These are phyloP conservation scores for Castor canadensis DNA, from an alignment of 2,113 vertebrate genomes.

Conservation along the genomic window DNA sequence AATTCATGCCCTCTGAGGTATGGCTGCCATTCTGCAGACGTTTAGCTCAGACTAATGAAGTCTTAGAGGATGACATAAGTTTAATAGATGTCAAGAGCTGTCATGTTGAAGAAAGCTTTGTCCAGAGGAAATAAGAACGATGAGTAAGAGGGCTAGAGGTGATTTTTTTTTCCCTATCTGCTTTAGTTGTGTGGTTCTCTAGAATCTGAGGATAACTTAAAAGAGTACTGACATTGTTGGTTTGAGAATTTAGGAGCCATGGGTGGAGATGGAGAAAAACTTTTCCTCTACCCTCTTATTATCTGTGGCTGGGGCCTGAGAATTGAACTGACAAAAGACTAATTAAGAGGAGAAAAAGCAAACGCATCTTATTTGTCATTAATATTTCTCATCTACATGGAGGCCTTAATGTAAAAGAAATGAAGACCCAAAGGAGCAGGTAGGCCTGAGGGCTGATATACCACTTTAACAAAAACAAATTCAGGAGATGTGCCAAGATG, in stretches of 20 bases:
- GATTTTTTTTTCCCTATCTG: neutral
- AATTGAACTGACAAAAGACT: neutral
- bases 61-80: neutral
- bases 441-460: neutral
- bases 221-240: neutral
- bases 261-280: neutral
- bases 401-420: neutral
- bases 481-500: neutral
- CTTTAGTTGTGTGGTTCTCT: neutral
- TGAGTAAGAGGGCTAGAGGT: neutral
- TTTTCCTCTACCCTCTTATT: neutral
- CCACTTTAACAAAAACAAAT: neutral
- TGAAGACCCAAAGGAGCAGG: neutral
- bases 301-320: neutral
- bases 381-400: neutral
- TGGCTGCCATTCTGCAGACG: neutral
- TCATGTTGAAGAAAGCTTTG: neutral
- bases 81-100: neutral
- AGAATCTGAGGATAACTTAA: neutral
- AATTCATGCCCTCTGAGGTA: neutral
- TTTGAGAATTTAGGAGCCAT: neutral
- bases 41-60: neutral
- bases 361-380: neutral
- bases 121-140: neutral
- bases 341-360: neutral